Percentiles rank a stretch among this genome's conserved stretches.
These are phyloP conservation scores for Quiscalus mexicanus DNA, from an alignment of 2,113 vertebrate genomes.

Conservation along the genomic window DNA sequence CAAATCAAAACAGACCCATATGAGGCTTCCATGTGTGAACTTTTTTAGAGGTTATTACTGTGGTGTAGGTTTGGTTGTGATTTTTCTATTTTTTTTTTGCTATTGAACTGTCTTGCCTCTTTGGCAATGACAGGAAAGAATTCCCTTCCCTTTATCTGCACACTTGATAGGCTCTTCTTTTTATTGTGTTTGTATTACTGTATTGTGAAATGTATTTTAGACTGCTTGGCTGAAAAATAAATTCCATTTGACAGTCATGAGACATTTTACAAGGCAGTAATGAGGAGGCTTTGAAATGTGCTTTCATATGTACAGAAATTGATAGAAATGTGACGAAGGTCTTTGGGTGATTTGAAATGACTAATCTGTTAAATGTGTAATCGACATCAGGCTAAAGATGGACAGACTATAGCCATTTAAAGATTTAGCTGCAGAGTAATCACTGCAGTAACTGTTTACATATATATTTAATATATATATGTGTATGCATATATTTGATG, in stretches of 20 bases:
- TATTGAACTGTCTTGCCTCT: background rate
- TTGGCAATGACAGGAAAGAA: constrained; percentile 6
- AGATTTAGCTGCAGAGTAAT: constrained; percentile 5
- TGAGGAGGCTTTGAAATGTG: constrained; percentile 13
- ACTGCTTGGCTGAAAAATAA: constrained; percentile 27
- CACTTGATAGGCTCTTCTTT: constrained; percentile 3
- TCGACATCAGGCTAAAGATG: background rate
- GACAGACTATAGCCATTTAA: background rate
- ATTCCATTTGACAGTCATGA: constrained; percentile 23
- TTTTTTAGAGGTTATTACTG: constrained; percentile 40
- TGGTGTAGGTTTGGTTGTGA: background rate
- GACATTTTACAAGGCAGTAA: background rate
- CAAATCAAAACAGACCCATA: constrained; percentile 67
- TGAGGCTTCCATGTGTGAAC: constrained; percentile 54
- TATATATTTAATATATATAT: background rate
- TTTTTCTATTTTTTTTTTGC: background rate
- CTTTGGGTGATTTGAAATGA: constrained; percentile 11
- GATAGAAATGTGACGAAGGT: constrained; percentile 4
- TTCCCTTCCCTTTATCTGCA: background rate
- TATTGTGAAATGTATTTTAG: constrained; percentile 12
- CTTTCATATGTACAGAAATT: background rate
- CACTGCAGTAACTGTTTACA: background rate
- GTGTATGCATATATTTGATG: background rate
- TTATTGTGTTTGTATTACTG: background rate
- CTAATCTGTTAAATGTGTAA: background rate